These are phyloP conservation scores for Solenopsis invicta DNA, from an alignment of 1,140 invertebrate species.

Conservation along the genomic window DNA sequence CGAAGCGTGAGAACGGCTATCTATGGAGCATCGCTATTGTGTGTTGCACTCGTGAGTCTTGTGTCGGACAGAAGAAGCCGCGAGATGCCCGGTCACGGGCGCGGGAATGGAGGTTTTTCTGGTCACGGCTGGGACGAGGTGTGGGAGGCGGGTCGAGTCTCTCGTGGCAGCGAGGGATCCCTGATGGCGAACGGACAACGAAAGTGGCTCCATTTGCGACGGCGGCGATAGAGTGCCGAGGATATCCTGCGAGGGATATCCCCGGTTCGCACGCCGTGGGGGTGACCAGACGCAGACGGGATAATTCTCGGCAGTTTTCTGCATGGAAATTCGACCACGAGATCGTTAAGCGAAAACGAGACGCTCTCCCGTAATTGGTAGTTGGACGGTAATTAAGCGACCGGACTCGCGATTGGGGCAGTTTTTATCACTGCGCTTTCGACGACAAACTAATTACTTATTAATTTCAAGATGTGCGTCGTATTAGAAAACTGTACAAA, in stretches of 20 bases:
- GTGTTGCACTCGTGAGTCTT: slow-evolving; percentile 79
- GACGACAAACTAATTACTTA: slow-evolving; percentile 5
- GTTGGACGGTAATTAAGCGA: slow-evolving; percentile 49
- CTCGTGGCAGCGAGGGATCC: slow-evolving; percentile 56
- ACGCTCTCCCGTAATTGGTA: slow-evolving; percentile 24
- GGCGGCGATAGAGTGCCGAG: slow-evolving; percentile 13
- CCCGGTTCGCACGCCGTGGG: not conserved
- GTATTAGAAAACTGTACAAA: not conserved
- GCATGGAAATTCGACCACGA: slow-evolving; percentile 27
- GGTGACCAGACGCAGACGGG: not conserved
- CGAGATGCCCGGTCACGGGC: slow-evolving; percentile 59
- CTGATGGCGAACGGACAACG: slow-evolving; percentile 52
- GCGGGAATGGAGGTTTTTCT: slow-evolving; percentile 56
- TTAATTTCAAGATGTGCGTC: not conserved
- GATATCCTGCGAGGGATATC: slow-evolving; percentile 1
- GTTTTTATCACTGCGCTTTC: slow-evolving; percentile 33
- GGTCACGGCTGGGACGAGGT: slow-evolving; percentile 21
- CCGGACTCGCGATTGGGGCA: not conserved
- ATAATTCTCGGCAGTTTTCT: slow-evolving; percentile 41
- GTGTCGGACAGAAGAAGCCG: slow-evolving; percentile 80
- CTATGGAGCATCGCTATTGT: slow-evolving; percentile 84
- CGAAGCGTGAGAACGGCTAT: slow-evolving; percentile 84
- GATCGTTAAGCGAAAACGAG: slow-evolving; percentile 41
- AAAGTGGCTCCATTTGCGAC: slow-evolving; percentile 63
- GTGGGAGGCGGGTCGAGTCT: slow-evolving; percentile 43